These are phyloP conservation scores for Anolis carolinensis DNA, from an alignment of 2,113 vertebrate species.

Conservation along the genomic window DNA sequence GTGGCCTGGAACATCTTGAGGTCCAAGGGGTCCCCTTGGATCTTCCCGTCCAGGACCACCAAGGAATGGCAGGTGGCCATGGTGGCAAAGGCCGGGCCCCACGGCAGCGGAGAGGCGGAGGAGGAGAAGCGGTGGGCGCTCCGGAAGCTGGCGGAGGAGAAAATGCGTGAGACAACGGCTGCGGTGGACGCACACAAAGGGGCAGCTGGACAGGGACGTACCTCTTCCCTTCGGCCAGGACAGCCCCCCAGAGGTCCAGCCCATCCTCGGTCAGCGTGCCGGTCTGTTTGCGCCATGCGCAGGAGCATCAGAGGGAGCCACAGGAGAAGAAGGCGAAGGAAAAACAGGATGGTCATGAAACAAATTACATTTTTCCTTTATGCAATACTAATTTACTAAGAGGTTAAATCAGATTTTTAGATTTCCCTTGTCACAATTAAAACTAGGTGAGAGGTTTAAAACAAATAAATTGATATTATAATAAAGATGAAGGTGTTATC, in stretches of 20 bases:
- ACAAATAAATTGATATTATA: too few species aligned
- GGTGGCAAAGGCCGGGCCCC: constrained; percentile 56
- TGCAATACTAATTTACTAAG: too few species aligned
- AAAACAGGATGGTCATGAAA: too few species aligned
- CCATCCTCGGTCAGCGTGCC: constrained; percentile 83
- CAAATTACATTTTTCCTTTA: too few species aligned
- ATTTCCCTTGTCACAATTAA: too few species aligned
- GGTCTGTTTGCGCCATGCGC: constrained; percentile 64
- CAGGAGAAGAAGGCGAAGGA: not conserved
- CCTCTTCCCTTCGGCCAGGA: constrained; percentile 73
- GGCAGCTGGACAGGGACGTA: constrained; percentile 31
- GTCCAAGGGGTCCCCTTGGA: constrained; percentile 73
- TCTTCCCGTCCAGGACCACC: constrained; percentile 62
- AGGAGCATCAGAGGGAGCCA: not conserved
- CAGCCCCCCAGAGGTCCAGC: constrained; percentile 80
- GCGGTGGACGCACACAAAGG: not conserved
- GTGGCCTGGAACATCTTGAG: constrained; percentile 74
- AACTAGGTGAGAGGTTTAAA: too few species aligned
- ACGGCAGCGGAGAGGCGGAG: constrained; percentile 45
- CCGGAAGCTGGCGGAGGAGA: constrained; percentile 64
- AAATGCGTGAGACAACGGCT: not conserved
- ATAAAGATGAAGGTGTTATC: too few species aligned
- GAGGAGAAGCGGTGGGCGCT: constrained; percentile 55
- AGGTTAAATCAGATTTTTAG: too few species aligned
- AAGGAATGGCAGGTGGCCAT: constrained; percentile 73